Evolutionary conservation across 1,140 invertebrate species (phyloP).

Genomic region (Apis dorsata): DNA sequence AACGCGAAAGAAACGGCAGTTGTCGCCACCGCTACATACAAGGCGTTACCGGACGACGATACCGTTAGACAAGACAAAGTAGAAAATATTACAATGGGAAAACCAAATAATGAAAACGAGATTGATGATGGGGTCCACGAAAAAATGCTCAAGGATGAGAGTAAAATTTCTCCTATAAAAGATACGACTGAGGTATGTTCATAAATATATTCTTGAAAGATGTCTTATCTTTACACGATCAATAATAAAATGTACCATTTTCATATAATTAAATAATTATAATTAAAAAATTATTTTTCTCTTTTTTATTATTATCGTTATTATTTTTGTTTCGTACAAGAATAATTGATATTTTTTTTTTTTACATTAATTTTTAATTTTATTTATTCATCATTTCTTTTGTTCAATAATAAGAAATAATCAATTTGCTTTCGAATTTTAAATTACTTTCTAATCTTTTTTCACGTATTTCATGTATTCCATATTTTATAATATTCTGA

Average conservation of each 20-base stretch:
- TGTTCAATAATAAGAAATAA: neutral
- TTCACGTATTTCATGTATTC: neutral
- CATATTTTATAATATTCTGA: neutral
- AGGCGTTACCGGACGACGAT: slow-evolving; percentile 80
- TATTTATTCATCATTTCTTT: neutral
- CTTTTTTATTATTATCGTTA: neutral
- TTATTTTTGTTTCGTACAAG: neutral
- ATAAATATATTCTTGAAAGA: neutral
- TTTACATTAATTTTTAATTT: neutral
- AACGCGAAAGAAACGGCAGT: slow-evolving; percentile 50
- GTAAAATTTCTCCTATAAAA: slow-evolving; percentile 81
- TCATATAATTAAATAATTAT: neutral
- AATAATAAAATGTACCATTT: neutral
- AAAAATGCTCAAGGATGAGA: slow-evolving; percentile 84
- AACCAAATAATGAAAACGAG: slow-evolving; percentile 74
- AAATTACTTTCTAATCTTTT: neutral
- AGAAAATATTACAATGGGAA: slow-evolving; percentile 68
- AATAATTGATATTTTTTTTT: neutral
- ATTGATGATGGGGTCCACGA: slow-evolving; percentile 83
- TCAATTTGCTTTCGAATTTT: neutral
- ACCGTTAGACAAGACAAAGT: neutral
- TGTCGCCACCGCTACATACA: slow-evolving; percentile 80
- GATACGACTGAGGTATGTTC: slow-evolving; percentile 79
- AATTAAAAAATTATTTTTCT: neutral
- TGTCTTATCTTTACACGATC: neutral